Evolutionary conservation across 2,888 invertebrate genomes (phyloP), one percentile per base, ranked within the genome.

Genomic region (Cerceris ruficornis): DNA sequence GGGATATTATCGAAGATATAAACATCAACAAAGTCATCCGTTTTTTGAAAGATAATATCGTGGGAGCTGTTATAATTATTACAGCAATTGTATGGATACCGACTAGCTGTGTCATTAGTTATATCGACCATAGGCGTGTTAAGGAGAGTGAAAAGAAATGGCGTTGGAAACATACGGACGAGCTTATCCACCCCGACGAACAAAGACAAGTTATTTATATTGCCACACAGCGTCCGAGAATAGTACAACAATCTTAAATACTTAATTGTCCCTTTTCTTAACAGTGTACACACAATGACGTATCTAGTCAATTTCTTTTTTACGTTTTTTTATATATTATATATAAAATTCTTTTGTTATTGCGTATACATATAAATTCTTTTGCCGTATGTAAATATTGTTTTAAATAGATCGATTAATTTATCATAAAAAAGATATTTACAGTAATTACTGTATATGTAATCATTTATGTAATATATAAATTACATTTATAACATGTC

Each of bases 1-100:
- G 98, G 98, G 98, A 98, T 91, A 98, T 99, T 65, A 98, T 99
- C 79, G 98, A 98, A 93, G 98, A 98, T 89, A 98, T 98, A 74
- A 98, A 98, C 92, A 98, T 98, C 75, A 98, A 98, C 92, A 97
- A 97, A 90, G 97, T 98, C 86, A 94, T 98, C 86, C 94, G 97
- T 66, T 98, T 98, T 91, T 94, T 98, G 66, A 95, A 97, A 73
- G 98, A 98, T 93, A 98, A 98, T 91, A 97, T 98, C 79, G 98
- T 99, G 46, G 98, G 98, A 73, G 97, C 98, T 6, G 97, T 98
- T 28, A 96, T 98, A 65, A 94, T 98, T 54, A 95, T 97, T 81
- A 98, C 98, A 11, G 96, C 98, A n/a, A 93, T 98, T 70, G 94
- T 98, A 70, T 99, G 99, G 99, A 97, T 99, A 86, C 98, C 98